These are phyloP conservation scores for Bettongia penicillata DNA, from an alignment of 2,113 vertebrate species.

Conservation along the genomic window DNA sequence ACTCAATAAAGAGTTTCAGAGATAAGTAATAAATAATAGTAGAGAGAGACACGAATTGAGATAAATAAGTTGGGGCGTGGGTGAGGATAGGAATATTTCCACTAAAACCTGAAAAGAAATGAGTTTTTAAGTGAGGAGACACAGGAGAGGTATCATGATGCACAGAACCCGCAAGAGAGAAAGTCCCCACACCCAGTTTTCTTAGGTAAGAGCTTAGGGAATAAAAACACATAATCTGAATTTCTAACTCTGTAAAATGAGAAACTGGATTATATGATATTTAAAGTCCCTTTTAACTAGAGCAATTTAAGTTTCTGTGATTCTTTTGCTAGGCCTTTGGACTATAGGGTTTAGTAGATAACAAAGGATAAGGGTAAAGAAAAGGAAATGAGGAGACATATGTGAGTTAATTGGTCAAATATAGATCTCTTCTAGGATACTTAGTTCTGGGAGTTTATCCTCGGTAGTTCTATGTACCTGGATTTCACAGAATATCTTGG, in stretches of 20 bases:
- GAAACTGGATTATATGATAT: neutral
- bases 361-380: neutral
- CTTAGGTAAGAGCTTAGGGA: slow-evolving; percentile 55
- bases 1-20: slow-evolving; percentile 78
- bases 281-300: neutral
- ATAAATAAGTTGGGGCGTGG: slow-evolving; percentile 69
- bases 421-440: neutral
- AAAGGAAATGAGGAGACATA: neutral
- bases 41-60: slow-evolving; percentile 78
- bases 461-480: neutral
- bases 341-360: neutral
- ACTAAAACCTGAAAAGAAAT: slow-evolving; percentile 75
- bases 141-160: slow-evolving; percentile 61
- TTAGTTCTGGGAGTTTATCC: neutral
- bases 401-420: neutral
- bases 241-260: neutral
- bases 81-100: slow-evolving; percentile 68
- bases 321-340: neutral
- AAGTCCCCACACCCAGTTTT: slow-evolving; percentile 55
- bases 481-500: neutral
- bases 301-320: neutral
- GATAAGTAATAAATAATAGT: slow-evolving; percentile 79
- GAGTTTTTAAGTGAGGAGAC: slow-evolving; percentile 70
- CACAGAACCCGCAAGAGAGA: slow-evolving; percentile 44
- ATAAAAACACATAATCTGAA: slow-evolving; percentile 29